Percentiles rank a stretch among this genome's conserved stretches.
Evolutionary conservation across 92 coral and sea anemone genomes (phyloP).

Genomic region (Porites lobata): DNA sequence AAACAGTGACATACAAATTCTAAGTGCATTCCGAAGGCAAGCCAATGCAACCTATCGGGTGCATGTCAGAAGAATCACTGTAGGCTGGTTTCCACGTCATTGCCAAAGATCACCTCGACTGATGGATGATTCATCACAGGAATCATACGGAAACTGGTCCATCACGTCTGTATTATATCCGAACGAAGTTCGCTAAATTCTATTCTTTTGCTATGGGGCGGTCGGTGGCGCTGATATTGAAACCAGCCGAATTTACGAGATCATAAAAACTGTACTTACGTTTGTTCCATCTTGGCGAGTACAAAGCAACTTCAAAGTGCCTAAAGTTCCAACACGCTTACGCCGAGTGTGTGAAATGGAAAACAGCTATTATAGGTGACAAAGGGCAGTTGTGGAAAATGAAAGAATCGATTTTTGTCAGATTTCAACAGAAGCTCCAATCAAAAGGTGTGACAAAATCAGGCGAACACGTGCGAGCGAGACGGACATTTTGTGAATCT

Average conservation of each 20-base stretch:
- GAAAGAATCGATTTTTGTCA: not conserved
- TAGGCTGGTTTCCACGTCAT: no score
- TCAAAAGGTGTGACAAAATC: not conserved
- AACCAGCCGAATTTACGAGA: not conserved
- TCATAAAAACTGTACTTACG: not conserved
- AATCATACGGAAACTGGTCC: no score
- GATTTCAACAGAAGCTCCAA: not conserved
- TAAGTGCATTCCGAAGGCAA: no score
- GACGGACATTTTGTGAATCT: not conserved
- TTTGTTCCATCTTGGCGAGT: not conserved
- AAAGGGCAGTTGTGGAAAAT: not conserved
- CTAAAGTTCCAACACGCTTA: not conserved
- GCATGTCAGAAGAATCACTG: no score
- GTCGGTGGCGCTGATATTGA: not conserved
- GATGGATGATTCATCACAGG: no score
- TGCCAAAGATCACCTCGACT: no score
- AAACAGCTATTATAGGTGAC: not conserved
- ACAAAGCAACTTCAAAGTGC: not conserved
- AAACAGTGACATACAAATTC: not conserved
- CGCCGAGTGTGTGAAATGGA: not conserved
- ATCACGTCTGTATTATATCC: no score
- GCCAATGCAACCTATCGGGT: no score
- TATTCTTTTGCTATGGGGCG: not conserved
- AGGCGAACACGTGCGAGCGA: not conserved
- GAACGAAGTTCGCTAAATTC: no score